phyloP scores from a whole-genome alignment of 1,140 invertebrate species.

The Caenorhabditis tropicalis region DNA sequence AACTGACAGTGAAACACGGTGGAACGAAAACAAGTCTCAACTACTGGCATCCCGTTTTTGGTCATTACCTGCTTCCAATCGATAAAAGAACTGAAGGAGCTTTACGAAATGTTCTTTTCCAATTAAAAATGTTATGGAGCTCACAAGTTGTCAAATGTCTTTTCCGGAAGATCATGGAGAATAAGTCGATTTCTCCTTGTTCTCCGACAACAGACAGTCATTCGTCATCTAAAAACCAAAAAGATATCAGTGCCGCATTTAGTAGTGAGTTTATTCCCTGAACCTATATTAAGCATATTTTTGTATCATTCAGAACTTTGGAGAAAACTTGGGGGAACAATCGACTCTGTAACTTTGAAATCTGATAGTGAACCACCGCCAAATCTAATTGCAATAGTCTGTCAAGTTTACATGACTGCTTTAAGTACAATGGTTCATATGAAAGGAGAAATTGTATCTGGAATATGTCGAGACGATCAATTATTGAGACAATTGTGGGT shows the following conservation, averaged over 20 bases:
- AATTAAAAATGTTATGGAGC: constrained; percentile 53
- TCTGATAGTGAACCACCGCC: constrained; percentile 75
- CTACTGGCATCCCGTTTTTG: constrained; percentile 54
- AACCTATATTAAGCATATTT: background rate
- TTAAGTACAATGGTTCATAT: constrained; percentile 88
- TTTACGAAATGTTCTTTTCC: constrained; percentile 34
- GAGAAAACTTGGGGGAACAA: constrained; percentile 53
- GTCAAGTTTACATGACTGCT: constrained; percentile 88
- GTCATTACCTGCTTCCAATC: constrained; percentile 47
- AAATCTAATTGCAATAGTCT: constrained; percentile 83
- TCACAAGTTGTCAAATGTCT: constrained; percentile 24
- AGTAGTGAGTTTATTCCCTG: background rate
- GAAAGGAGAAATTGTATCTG: constrained; percentile 90
- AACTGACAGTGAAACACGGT: constrained; percentile 30
- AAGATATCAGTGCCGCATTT: constrained; percentile 20
- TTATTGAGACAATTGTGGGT: background rate
- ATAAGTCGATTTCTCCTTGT: background rate
- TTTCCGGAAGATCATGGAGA: constrained; percentile 42
- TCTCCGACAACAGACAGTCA: background rate
- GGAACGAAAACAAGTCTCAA: constrained; percentile 29
- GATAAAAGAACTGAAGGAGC: constrained; percentile 51
- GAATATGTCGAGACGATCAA: constrained; percentile 74
- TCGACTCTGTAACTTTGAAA: constrained; percentile 35
- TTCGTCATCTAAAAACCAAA: background rate
- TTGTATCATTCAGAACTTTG: constrained; percentile 58